Base-by-base conservation (phyloP, 2,797 vertebrate species). In the Sebastes flavidus region DNA sequence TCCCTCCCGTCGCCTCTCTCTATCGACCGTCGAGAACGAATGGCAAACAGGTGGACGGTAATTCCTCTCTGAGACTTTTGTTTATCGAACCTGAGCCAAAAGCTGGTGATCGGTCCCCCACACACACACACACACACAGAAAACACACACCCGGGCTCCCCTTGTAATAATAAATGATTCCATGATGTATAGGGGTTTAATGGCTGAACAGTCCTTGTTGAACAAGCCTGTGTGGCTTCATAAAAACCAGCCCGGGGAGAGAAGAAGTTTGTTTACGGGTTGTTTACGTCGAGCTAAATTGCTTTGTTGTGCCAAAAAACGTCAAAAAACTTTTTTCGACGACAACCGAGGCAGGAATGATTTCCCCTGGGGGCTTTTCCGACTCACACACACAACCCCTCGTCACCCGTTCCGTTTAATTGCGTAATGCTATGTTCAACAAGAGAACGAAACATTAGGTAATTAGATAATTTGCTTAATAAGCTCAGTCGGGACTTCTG, bases 41-140 rank as follows among this genome's bases (percentile, higher is more conserved):
- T 83, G 83, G 87, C 80, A 80, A 91, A 88, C 92, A 91, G 92
- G 89, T 91, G 90, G 90, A 89, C 84, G 27, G 78, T 92, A 91
- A 94, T 90, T 93, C 87, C 87, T 89, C 83, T 74, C n/a, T 36
- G 77, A 88, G 77, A 77, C 83, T 84, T 87, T 89, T 91, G 90
- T 93, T 90, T 90, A 85, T 89, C 59, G 20, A 89, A 86, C 73
- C 74, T 36, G 71, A 87, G 87, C 85, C 89, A 89, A 82, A 75
- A 56, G 66, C 75, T 78, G 70, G 77, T n/a, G 49, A 84, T 89
- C 79, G 30, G 9, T 16, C 58, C 63, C 72, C 72, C 75, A 79
- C 24, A 63, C n/a, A 61, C 29, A 58, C 52, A n/a, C 32, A 59
- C 68, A 27, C 22, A 38, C 46, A 54, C 8, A 71, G 67, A 25